Base-by-base conservation (phyloP, 1,140 invertebrate species). In the Zaprionus kolodkinae region DNA sequence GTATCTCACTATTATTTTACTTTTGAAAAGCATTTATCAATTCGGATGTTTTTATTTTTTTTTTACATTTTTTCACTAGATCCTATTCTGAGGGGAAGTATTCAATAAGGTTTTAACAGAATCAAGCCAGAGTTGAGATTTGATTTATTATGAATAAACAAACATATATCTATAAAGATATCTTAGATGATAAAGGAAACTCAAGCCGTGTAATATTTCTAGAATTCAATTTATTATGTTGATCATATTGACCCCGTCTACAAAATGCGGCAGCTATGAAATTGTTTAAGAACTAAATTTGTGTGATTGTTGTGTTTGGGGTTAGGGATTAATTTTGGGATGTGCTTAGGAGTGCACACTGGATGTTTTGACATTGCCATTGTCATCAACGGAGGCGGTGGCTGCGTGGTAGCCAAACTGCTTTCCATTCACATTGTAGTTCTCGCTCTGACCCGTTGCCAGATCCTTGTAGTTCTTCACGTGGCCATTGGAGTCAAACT, bases 311-410 rank as follows among this genome's bases (percentile, higher is more conserved):
- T 21, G 21, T 21, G 21, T 21, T n/a, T n/a, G n/a, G n/a, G n/a
- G n/a, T n/a, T n/a, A 21, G 21, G 21, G 27, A 33, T 11, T n/a
- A 43, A 21, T 21, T 9, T 35, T 35, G 33, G n/a, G 4, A n/a
- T 15, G 25, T 17, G 45, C 35, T 81, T 92, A 92, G 48, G 91
- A 91, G 73, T 92, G 91, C 50, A 92, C 81, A 72, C 91, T 92
- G 91, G 92, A 84, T 62, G 90, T 88, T 72, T 81, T 83, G 10
- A 85, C 52, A 60, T 91, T 92, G 73, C 92, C 92, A 30, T 93
- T 91, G 75, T 93, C 91, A 55, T 93, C 92, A n/a, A 93, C 79
- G 27, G 92, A 82, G 27, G 92, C 89, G 25, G 92, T 93, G 66
- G 92, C 92, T 9, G 91, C 92, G 43, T 86, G 85, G 74, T 92